These are phyloP conservation scores for Odontophorus gujanensis DNA, from an alignment of 2,113 vertebrate species.

Conservation along the genomic window DNA sequence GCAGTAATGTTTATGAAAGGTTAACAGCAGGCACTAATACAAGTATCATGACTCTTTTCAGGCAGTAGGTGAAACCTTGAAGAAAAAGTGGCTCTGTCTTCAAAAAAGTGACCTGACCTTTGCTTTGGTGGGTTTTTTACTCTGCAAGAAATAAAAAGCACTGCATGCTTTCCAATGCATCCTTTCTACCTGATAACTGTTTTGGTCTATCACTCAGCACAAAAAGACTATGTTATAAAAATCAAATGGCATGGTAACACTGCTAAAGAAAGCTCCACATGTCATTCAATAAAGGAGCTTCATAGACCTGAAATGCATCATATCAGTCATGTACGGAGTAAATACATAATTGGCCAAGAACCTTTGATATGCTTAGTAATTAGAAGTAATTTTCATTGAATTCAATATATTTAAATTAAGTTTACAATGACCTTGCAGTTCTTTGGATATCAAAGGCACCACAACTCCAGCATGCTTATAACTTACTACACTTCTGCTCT, in stretches of 20 bases:
- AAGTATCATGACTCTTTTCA: slow-evolving; percentile 86
- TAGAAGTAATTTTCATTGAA: slow-evolving; percentile 58
- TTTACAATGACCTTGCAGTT: slow-evolving; percentile 62
- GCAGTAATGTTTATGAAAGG: slow-evolving; percentile 39
- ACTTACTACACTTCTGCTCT: slow-evolving; percentile 69
- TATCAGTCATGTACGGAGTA: slow-evolving; percentile 53
- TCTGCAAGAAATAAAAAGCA: slow-evolving; percentile 83
- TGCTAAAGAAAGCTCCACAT: slow-evolving; percentile 67
- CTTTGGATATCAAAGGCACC: slow-evolving; percentile 68
- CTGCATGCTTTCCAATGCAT: slow-evolving; percentile 83
- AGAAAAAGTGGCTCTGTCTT: slow-evolving; percentile 89
- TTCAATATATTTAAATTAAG: slow-evolving; percentile 26
- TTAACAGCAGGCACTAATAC: slow-evolving; percentile 77
- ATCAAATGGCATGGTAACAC: slow-evolving; percentile 78
- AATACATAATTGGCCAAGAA: slow-evolving; percentile 47
- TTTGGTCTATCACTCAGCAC: slow-evolving; percentile 80
- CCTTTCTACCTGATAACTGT: slow-evolving; percentile 77
- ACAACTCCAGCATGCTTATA: slow-evolving; percentile 78
- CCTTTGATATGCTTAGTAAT: slow-evolving; percentile 79
- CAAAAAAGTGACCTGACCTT: slow-evolving; percentile 89
- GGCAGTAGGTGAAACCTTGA: slow-evolving; percentile 90
- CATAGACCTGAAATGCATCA: slow-evolving; percentile 71
- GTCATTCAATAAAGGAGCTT: slow-evolving; percentile 56
- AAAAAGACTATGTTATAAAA: slow-evolving; percentile 73
- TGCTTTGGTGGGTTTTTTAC: slow-evolving; percentile 87